Evolutionary conservation across 2,113 vertebrate species (phyloP), one percentile per base, ranked within the genome.

Genomic region (Sterrhoptilus dennistouni): DNA sequence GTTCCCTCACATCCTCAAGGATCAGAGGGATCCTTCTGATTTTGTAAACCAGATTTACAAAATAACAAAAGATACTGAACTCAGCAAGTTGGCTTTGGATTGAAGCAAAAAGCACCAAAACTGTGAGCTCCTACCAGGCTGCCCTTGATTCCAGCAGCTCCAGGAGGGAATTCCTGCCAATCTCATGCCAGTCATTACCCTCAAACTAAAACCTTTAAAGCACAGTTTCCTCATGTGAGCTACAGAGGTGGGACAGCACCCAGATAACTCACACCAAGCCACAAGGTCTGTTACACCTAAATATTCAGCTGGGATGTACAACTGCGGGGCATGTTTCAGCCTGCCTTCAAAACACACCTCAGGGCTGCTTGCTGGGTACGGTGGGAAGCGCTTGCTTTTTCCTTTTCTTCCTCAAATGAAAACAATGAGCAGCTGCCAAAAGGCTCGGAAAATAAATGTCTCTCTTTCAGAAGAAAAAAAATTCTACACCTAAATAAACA

Each of bases 261-360:
- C 8, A n/a, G 56, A 75, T 14, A 70, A 9, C 21, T 33, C 27
- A 28, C 1, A 40, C 15, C 12, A 28, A 47, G 27, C 9, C 68
- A 52, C 0, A 3, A 47, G 61, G 36, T 2, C 16, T 20, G 2
- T 27, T 11, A 4, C 17, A n/a, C 29, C 45, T 22, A 13, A 77
- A 56, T 50, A 38, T 18, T 64, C 59, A 69, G 40, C 59, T 24
- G 11, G 3, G 1, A 15, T 10, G 19, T 20, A 23, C 24, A 49
- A 14, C 27, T 8, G 13, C 0, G 0, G 65, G 35, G 7, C 60
- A 4, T 5, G 78, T 53, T 53, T 28, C 69, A 52, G 36, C 79
- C 70, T 69, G 65, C 42, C 75, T 57, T 27, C 65, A 24, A 56
- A 87, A 65, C 50, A 59, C 19, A 56, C 63, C 3, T 1, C 17